A percentile compares a stretch with the other conserved stretches of the same genome.
phyloP scores from a whole-genome alignment of 2,113 vertebrate genomes.

The Cercocebus atys region DNA sequence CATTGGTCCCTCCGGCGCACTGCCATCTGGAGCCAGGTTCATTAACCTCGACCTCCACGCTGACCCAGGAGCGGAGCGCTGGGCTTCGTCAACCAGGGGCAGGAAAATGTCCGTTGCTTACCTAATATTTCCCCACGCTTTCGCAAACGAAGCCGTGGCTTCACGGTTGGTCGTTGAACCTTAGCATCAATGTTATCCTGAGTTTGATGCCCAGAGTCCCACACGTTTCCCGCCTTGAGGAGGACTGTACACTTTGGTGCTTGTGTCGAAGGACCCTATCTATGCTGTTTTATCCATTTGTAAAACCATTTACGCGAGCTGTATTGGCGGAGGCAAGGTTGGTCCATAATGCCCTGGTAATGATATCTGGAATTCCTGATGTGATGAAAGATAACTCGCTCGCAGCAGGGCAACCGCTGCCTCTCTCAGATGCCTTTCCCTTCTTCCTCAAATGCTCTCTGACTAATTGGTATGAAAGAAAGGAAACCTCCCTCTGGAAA shows the following conservation, averaged over 20 bases:
- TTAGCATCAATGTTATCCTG: not conserved
- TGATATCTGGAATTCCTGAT: not conserved
- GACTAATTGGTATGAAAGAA: not conserved
- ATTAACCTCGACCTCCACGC: not conserved
- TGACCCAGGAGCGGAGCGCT: accelerated
- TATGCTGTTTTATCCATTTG: conserved; percentile 7
- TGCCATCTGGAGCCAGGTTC: not conserved
- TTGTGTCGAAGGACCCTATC: conserved; percentile 3
- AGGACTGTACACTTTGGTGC: not conserved
- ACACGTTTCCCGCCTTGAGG: not conserved
- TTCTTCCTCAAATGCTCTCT: not conserved
- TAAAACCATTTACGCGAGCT: not conserved
- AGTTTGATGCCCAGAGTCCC: not conserved
- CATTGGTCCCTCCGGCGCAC: accelerated
- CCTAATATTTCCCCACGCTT: not conserved
- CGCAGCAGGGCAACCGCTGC: not conserved
- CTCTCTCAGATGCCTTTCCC: not conserved
- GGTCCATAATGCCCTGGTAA: not conserved
- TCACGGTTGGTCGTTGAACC: not conserved
- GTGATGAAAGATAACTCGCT: not conserved
- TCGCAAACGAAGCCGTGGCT: not conserved
- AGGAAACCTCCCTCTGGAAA: not conserved
- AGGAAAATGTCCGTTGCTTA: not conserved
- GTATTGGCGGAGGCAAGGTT: not conserved
- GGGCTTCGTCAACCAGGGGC: not conserved